Base-by-base conservation (phyloP, 2,888 invertebrate genomes). In the Schrankia costaestrigalis region DNA sequence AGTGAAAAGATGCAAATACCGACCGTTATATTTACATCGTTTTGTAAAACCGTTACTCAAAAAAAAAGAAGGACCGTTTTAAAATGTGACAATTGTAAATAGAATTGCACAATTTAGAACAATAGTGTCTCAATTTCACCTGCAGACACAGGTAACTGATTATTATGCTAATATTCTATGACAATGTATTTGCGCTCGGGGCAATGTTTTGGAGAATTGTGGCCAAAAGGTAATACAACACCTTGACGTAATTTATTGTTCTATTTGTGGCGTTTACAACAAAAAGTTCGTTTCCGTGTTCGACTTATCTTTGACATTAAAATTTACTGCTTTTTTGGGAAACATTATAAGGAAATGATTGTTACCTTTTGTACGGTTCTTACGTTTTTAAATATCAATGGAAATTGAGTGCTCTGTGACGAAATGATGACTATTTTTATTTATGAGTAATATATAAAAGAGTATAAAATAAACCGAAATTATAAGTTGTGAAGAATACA, bases 221-320 rank as follows among this genome's bases (percentile, higher is more conserved):
- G 87, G 87, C 76, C 77, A 75, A 71, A 71, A 71, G 69, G 67
- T 62, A 68, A 69, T 70, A 71, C 72, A 76, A 78, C 86, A 85
- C 84, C 85, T 86, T 84, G 78, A 64, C 65, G 71, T 85, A 78
- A 86, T 87, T 84, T 87, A 87, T 82, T 68, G 71, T 66, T 67
- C 71, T 80, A 73, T 83, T 61, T 80, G 72, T 62, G 59, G 69
- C 62, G 38, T 65, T 76, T 68, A 72, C 73, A 77, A 85, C 83
- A 86, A 86, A 86, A 87, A 83, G 78, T 78, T 69, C 71, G 72
- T 86, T 85, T 87, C 85, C 85, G 80, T 83, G 79, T 84, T 79
- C 75, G 55, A 58, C 71, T 72, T 84, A 84, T 85, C 83, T 74
- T 72, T 66, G 79, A 79, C 78, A 75, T 33, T 56, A 45, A 56